These are phyloP conservation scores for Helarctos malayanus DNA, from an alignment of 2,797 vertebrate species.

Conservation along the genomic window DNA sequence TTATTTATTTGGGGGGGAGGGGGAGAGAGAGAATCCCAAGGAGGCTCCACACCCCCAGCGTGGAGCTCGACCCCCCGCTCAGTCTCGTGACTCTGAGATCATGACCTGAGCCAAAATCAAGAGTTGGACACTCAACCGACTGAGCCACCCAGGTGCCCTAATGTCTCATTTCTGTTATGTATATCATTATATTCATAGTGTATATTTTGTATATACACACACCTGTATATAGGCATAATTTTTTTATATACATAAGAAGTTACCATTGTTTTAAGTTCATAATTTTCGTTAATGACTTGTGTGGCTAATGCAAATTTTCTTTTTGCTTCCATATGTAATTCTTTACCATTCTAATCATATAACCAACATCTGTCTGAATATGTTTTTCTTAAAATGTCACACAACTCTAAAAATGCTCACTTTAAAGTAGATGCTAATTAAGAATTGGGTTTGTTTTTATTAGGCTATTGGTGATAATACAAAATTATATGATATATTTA, in stretches of 20 bases:
- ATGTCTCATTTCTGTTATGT: background rate
- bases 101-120: background rate
- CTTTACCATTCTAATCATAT: conserved; percentile 5
- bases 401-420: background rate
- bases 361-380: background rate
- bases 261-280: background rate
- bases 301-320: background rate
- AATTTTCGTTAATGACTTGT: background rate
- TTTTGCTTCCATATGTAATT: conserved; percentile 21
- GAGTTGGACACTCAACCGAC: background rate
- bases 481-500: background rate
- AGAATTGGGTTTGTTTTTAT: conserved; percentile 7
- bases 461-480: background rate
- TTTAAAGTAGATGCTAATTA: conserved; percentile 32
- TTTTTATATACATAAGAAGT: background rate
- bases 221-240: background rate
- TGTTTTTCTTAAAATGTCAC: conserved; percentile 40
- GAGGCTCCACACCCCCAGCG: background rate
- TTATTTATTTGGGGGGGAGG: background rate
- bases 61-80: background rate
- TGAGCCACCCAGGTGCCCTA: background rate
- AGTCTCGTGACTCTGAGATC: background rate
- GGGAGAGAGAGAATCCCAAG: background rate
- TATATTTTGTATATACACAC: background rate
- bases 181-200: background rate